phyloP scores from a whole-genome alignment of 2,113 vertebrate genomes.

The Tragelaphus scriptus region DNA sequence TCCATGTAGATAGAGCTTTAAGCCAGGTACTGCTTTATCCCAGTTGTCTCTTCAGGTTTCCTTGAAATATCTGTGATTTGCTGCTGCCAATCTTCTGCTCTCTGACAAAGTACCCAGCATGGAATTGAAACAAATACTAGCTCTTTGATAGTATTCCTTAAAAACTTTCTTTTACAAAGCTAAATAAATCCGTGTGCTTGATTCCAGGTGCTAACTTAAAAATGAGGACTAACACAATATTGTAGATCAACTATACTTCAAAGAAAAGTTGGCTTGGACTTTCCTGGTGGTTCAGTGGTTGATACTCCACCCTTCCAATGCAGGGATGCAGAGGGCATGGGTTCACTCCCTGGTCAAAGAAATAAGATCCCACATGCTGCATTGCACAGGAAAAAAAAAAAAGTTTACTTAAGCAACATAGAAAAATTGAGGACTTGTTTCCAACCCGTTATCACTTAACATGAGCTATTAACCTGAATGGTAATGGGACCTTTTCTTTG shows the following conservation, averaged over 20 bases:
- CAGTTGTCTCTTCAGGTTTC: not conserved
- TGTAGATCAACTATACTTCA: not conserved
- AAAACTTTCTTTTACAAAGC: not conserved
- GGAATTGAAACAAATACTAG: not conserved
- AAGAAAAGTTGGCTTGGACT: not conserved
- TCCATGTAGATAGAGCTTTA: not conserved
- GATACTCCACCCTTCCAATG: not conserved
- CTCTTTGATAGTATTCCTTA: not conserved
- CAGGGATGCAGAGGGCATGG: not conserved
- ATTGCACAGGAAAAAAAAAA: not conserved
- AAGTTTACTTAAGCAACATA: not conserved
- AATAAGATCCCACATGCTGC: not conserved
- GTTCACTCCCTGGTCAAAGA: not conserved
- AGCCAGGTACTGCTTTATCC: not conserved
- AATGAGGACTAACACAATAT: not conserved
- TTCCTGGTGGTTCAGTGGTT: not conserved
- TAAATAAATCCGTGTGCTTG: not conserved
- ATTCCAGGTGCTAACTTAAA: not conserved
- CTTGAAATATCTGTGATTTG: not conserved
- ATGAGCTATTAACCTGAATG: not conserved
- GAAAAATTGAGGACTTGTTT: not conserved
- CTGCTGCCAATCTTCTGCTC: not conserved
- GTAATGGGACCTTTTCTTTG: slow-evolving; percentile 24
- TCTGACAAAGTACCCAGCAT: not conserved
- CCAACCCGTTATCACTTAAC: not conserved